Base-by-base conservation (phyloP, 2,888 invertebrate genomes). In the Dastarcus helophoroides region DNA sequence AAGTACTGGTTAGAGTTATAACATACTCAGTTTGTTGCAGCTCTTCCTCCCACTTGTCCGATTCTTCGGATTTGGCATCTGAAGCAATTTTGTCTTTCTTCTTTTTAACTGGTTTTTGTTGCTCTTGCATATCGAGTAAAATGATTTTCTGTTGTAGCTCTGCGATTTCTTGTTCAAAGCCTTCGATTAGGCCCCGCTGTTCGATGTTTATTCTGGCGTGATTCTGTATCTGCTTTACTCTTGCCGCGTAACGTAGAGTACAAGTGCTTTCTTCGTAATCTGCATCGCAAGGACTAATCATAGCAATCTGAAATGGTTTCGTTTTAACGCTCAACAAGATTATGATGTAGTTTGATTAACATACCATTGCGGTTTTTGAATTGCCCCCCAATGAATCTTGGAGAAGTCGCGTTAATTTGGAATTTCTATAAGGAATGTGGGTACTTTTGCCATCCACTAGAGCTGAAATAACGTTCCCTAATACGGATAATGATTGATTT, bases 221-320 rank as follows among this genome's bases (percentile, higher is more conserved):
- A 65, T 97, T 98, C 60, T 90, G 85, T 41, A 98, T 98, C 56
- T 86, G 93, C 67, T 98, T 98, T 7, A 97, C 95, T 31, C 97
- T 74, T 65, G 90, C 93, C 1, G 97, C 97, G 64, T 97, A 98
- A 1, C 97, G 73, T 33, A 98, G 68, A 0, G 97, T 95, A 51
- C 93, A 94, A 41, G 97, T 83, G 0, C 94, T 91, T 61, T 98
- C 98, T 54, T 97, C 95, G 56, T 89, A 94, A 65, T 98, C 97
- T 38, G 81, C 70, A 52, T 90, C 90, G 0, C 94, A 90, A 3
- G 97, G 97, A n/a, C 95, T 94, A 22, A 95, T 74, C 47, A 94
- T 95, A 3, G 97, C 95, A 53, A 91, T 88, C 90, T 90, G 55
- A 19, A 43, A 40, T 8, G 14, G 14, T 26, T 13, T 34, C 24